A percentile compares a stretch with the other conserved stretches of the same genome.
phyloP scores from a whole-genome alignment of 23 tunicate genomes.

The Phallusia fumigata region DNA sequence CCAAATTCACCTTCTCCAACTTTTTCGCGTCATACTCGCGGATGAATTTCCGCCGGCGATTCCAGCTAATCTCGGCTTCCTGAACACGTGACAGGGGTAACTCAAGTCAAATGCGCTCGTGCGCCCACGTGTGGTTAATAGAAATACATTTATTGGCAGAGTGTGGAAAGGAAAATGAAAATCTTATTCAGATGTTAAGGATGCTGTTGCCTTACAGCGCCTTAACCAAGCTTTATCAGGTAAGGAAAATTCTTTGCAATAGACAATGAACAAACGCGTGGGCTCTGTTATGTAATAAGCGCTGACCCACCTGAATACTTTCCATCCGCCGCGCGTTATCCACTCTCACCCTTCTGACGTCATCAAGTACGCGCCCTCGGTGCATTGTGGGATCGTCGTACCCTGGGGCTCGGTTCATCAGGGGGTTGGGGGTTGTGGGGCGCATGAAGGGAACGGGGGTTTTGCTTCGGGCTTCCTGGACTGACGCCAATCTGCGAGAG shows the following conservation, averaged over 20 bases:
- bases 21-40: constrained; percentile 82
- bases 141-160: too few relatives aligned
- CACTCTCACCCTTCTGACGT: constrained; percentile 41
- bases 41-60: constrained; percentile 57
- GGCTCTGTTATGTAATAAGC: too few relatives aligned
- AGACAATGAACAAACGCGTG: too few relatives aligned
- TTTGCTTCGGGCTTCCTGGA: constrained; percentile 86
- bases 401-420: background rate
- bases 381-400: constrained; percentile 28
- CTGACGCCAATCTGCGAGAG: constrained; percentile 59
- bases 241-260: too few relatives aligned
- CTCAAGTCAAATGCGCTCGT: background rate
- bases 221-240: too few relatives aligned
- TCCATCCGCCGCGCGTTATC: constrained; percentile 73
- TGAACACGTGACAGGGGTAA: constrained; percentile 9
- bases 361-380: constrained; percentile 28
- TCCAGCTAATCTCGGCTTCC: constrained; percentile 86
- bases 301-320: constrained; percentile 59
- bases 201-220: too few relatives aligned
- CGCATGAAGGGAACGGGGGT: constrained; percentile 49
- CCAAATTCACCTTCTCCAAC: constrained; percentile 73
- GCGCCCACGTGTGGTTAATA: too few relatives aligned
- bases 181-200: too few relatives aligned
- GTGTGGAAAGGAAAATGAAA: too few relatives aligned
- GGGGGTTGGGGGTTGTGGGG: constrained; percentile 57